Conservation (phyloP, 2,113 vertebrate genomes). For the Syngnathus typhle region DNA sequence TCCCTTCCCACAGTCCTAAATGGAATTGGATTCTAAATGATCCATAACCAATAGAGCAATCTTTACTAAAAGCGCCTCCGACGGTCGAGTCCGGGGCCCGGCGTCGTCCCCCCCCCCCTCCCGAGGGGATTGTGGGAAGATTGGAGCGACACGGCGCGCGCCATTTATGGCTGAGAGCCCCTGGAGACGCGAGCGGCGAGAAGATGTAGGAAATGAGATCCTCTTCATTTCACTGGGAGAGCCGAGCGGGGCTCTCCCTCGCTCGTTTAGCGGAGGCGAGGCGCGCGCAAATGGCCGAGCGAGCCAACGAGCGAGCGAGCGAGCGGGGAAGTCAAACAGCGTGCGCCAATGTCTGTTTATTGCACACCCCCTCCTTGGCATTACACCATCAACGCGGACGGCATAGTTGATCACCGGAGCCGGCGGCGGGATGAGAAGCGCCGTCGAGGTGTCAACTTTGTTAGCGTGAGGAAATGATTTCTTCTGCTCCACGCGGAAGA, state of each 20-base stretch:
- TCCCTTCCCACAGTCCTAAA: slow-evolving; percentile 50
- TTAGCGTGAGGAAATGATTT: not conserved
- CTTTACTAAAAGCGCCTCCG: slow-evolving; percentile 61
- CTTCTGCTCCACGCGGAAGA: not conserved
- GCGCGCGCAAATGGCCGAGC: slow-evolving; percentile 29
- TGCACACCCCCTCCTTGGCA: slow-evolving; percentile 11
- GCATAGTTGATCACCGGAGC: not conserved
- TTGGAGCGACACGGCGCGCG: slow-evolving; percentile 48
- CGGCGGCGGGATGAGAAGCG: not conserved
- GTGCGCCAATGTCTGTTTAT: slow-evolving; percentile 24
- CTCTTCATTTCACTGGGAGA: slow-evolving; percentile 36
- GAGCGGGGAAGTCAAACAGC: slow-evolving; percentile 25
- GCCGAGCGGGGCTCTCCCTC: slow-evolving; percentile 16
- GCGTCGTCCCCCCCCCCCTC: slow-evolving; percentile 50
- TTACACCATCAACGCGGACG: slow-evolving; percentile 6
- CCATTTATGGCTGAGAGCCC: slow-evolving; percentile 55
- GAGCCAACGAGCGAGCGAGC: too few species aligned
- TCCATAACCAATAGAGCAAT: slow-evolving; percentile 73
- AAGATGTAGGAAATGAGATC: slow-evolving; percentile 51
- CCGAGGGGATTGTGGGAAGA: slow-evolving; percentile 53
- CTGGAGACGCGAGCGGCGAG: slow-evolving; percentile 38
- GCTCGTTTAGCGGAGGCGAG: slow-evolving; percentile 30
- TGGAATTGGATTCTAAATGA: slow-evolving; percentile 78
- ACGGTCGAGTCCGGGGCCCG: slow-evolving; percentile 53
- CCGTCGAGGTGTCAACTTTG: slow-evolving; percentile 29